Evolutionary conservation across 2,113 vertebrate species (phyloP).

Genomic region (Platycercus adscitus): DNA sequence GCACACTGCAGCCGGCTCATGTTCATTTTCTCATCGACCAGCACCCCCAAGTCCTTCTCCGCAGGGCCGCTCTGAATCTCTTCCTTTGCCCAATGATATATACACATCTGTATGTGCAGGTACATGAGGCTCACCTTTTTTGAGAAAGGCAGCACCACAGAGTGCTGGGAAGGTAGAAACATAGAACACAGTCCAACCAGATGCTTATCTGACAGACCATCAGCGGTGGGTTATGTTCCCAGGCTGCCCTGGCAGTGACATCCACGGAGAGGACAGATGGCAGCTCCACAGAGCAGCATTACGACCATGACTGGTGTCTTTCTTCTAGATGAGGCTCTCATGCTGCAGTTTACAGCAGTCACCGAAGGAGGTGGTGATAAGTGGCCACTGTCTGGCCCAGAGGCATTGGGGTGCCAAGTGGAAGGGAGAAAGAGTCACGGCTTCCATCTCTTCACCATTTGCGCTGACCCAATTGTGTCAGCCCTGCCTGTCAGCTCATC

Average conservation of each 20-base stretch:
- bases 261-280: conserved; percentile 33
- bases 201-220: neutral
- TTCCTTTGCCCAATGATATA: neutral
- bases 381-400: neutral
- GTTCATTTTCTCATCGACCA: too few species aligned
- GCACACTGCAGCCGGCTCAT: too few species aligned
- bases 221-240: neutral
- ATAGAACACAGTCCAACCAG: neutral
- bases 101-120: neutral
- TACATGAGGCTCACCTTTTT: neutral
- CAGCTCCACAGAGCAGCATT: neutral
- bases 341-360: neutral
- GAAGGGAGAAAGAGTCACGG: neutral
- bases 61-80: too few species aligned
- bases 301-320: neutral
- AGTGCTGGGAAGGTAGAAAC: neutral
- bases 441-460: conserved; percentile 27
- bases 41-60: too few species aligned
- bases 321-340: neutral
- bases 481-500: conserved; percentile 57
- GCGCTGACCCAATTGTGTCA: conserved; percentile 50
- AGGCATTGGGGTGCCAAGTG: neutral
- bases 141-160: neutral
- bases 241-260: neutral
- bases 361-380: neutral